A percentile compares a stretch with the other conserved stretches of the same genome.
phyloP scores from a whole-genome alignment of 2,797 vertebrate species.

The Agapornis canus region DNA sequence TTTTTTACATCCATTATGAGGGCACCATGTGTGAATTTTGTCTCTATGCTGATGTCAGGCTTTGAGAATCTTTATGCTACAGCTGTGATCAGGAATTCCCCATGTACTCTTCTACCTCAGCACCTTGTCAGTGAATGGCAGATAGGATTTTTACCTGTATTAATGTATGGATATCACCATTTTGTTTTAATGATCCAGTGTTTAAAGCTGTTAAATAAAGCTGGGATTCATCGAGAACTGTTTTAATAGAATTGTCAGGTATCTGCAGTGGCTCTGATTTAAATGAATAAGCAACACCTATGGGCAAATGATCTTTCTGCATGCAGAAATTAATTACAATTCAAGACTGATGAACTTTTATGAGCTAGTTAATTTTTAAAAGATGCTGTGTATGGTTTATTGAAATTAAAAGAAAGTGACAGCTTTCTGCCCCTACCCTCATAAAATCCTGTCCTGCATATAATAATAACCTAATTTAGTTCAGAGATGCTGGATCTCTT shows the following conservation, averaged over 20 bases:
- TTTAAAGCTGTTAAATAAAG: constrained; percentile 37
- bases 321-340: constrained; percentile 67
- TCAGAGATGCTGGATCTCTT: constrained; percentile 19
- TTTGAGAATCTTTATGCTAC: neutral
- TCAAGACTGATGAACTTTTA: constrained; percentile 72
- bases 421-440: constrained; percentile 64
- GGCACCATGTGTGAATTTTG: neutral
- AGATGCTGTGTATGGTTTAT: constrained; percentile 70
- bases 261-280: constrained; percentile 43
- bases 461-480: constrained; percentile 53
- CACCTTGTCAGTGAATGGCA: neutral
- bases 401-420: constrained; percentile 69
- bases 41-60: neutral
- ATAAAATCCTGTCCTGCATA: constrained; percentile 64
- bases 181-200: neutral
- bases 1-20: neutral
- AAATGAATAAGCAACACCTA: constrained; percentile 68
- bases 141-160: neutral
- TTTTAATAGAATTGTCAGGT: constrained; percentile 50
- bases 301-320: constrained; percentile 66
- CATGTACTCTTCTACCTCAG: neutral
- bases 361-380: constrained; percentile 73
- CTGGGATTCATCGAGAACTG: constrained; percentile 21
- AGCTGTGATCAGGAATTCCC: neutral
- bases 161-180: neutral